Evolutionary conservation across 2,113 vertebrate species (phyloP), one percentile per base, ranked within the genome.

Genomic region (Aspidoscelis tigris): DNA sequence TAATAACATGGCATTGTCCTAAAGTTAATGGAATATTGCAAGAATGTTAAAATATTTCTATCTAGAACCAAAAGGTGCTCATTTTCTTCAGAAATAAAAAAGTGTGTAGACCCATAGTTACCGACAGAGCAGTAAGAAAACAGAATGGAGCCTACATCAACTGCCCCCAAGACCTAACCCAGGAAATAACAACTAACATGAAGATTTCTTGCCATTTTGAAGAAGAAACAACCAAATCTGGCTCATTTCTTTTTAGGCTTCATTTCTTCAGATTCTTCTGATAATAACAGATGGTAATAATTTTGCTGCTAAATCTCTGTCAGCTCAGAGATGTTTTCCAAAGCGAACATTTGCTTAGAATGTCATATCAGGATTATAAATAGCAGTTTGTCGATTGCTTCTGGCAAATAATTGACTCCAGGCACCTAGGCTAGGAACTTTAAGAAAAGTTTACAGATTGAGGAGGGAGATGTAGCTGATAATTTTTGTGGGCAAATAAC

Each of bases 1-100:
- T 20, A 39, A 7, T 77, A 7, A 7, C 53, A 22, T 39, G n/a
- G 6, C 7, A 22, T 77, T 3, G 58, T 5, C 76, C 41, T 3
- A n/a, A 85, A 86, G 80, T 82, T 88, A 74, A 80, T 69, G 88
- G 82, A 78, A 80, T 76, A 50, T 55, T 0, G 76, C 86, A 81
- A 58, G 47, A 44, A 68, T 89, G 86, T 91, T 91, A 87, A 78
- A 87, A 87, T 55, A 41, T 83, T 91, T 90, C 69, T 86, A 79
- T 73, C 64, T 66, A 69, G 53, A 20, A 85, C 76, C 65, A 86
- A 87, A 69, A 73, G 61, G 16, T 50, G 44, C 5, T 69, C 14
- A 2, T 14, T 77, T 77, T 77, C 53, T 16, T 20, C n/a, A 21
- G 53, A 77, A 77, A 39, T 4, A 12, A n/a, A 55, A 26, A 26